These are phyloP conservation scores for Helicoverpa zea DNA, from an alignment of 1,140 invertebrate genomes.

Conservation along the genomic window DNA sequence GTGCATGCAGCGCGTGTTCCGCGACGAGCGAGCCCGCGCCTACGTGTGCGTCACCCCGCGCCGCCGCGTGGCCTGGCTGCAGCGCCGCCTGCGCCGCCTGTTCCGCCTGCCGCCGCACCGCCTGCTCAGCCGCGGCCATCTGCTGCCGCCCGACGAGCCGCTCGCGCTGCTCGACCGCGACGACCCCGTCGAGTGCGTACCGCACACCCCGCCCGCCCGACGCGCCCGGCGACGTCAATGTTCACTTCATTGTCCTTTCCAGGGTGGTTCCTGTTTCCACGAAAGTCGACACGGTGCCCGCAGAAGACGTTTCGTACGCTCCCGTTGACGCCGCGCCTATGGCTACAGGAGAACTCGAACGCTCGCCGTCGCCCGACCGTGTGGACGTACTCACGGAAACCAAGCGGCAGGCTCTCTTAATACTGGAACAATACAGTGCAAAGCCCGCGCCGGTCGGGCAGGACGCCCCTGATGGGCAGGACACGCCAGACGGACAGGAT, in stretches of 20 bases:
- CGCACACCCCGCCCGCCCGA: neutral
- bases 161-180: constrained; percentile 56
- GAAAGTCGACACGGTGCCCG: neutral
- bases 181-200: constrained; percentile 56
- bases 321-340: neutral
- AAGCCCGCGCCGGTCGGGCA: neutral
- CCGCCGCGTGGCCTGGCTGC: constrained; percentile 58
- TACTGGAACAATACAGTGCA: constrained; percentile 1
- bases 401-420: neutral
- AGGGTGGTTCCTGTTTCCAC: neutral
- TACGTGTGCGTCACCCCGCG: constrained; percentile 44
- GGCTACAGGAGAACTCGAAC: neutral
- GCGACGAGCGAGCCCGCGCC: constrained; percentile 56
- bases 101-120: constrained; percentile 51
- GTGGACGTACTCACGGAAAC: neutral
- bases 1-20: constrained; percentile 52
- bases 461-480: too few species aligned
- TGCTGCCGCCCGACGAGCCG: constrained; percentile 60
- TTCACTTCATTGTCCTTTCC: neutral
- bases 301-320: neutral
- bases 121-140: constrained; percentile 53
- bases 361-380: neutral
- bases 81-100: constrained; percentile 53
- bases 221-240: neutral
- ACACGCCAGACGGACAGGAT: too few species aligned